Evolutionary conservation across 2,888 invertebrate genomes (phyloP).

Genomic region (Andrena fulva): DNA sequence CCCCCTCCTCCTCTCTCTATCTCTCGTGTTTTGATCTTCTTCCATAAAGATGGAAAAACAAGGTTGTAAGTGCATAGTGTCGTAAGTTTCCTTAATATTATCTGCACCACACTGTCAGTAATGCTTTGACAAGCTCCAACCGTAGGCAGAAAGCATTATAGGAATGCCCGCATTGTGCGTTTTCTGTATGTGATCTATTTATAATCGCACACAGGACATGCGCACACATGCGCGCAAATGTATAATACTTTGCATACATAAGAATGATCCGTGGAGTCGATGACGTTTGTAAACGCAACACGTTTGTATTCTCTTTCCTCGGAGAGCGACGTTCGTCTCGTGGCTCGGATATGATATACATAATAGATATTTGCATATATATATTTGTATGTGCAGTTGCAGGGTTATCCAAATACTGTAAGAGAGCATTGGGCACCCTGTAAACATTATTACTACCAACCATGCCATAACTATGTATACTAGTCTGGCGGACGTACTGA

Average conservation of each 20-base stretch:
- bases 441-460: slow-evolving; percentile 65
- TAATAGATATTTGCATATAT: slow-evolving; percentile 48
- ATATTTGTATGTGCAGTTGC: slow-evolving; percentile 83
- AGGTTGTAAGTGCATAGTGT: slow-evolving; percentile 59
- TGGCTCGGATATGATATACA: slow-evolving; percentile 88
- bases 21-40: slow-evolving; percentile 21
- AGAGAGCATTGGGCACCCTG: slow-evolving; percentile 70
- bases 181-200: slow-evolving; percentile 23
- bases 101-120: slow-evolving; percentile 41
- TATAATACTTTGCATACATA: slow-evolving; percentile 2
- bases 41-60: slow-evolving; percentile 42
- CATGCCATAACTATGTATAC: slow-evolving; percentile 59
- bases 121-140: slow-evolving; percentile 47
- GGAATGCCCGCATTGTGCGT: neutral
- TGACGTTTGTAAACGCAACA: neutral
- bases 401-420: slow-evolving; percentile 86
- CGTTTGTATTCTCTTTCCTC: slow-evolving; percentile 57
- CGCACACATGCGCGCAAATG: slow-evolving; percentile 3
- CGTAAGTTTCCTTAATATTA: slow-evolving; percentile 68
- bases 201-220: slow-evolving; percentile 6
- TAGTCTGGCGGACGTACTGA: slow-evolving; percentile 47
- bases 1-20: too few relatives aligned
- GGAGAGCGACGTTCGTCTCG: slow-evolving; percentile 79
- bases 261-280: neutral
- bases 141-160: slow-evolving; percentile 58